phyloP scores from a whole-genome alignment of 2,888 invertebrate species.

The Exocentrus adspersus region DNA sequence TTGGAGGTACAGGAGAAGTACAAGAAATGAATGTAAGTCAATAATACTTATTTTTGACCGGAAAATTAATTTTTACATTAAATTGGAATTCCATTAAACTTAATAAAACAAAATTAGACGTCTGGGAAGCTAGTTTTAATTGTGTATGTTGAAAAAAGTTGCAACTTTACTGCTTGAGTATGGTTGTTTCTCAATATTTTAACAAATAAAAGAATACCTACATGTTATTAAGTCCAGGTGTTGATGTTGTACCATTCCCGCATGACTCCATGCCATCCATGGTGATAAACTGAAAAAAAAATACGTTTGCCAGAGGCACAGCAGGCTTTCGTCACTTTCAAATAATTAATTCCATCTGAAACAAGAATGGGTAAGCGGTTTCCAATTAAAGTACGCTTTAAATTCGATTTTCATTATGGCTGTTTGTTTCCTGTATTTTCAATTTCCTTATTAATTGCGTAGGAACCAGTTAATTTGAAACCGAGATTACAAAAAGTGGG shows the following conservation, averaged over 20 bases:
- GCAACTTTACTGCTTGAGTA: too few relatives aligned
- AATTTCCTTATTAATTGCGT: slow-evolving; percentile 3
- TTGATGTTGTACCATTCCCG: too few relatives aligned
- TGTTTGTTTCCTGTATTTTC: neutral
- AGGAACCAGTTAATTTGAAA: too few relatives aligned
- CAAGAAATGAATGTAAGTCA: slow-evolving; percentile 45
- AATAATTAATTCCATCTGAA: neutral
- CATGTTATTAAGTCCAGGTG: too few relatives aligned
- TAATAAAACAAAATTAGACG: neutral
- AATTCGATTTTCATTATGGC: neutral
- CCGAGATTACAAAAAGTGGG: too few relatives aligned
- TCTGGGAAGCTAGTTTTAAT: too few relatives aligned
- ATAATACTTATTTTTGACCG: slow-evolving; percentile 10
- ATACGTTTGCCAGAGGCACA: neutral
- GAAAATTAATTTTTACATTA: slow-evolving; percentile 5
- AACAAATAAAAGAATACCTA: too few relatives aligned
- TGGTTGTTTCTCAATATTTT: too few relatives aligned
- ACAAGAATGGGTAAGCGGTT: neutral
- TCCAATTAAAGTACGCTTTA: neutral
- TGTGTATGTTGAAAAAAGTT: too few relatives aligned
- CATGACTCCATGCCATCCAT: too few relatives aligned
- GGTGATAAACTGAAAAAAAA: too few relatives aligned
- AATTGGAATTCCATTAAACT: too few relatives aligned
- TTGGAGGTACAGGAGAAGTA: slow-evolving; percentile 34
- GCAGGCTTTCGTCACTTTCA: neutral